Percentiles rank a stretch among this genome's conserved stretches.
Conservation (phyloP, 2,888 invertebrate genomes). For the Rosalia funebris region DNA sequence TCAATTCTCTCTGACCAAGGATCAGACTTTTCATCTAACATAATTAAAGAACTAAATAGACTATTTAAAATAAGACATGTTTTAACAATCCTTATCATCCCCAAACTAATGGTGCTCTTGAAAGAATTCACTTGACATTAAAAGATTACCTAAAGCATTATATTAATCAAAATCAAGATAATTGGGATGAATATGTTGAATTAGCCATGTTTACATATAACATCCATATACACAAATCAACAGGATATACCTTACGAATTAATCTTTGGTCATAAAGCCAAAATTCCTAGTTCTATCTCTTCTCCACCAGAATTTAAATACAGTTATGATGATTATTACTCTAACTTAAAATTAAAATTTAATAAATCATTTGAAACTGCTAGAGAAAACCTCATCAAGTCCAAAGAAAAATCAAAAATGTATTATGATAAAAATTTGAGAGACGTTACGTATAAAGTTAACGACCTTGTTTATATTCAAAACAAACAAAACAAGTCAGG, state of each 20-base stretch:
- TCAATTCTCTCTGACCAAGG: slow-evolving; percentile 58
- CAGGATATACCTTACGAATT: slow-evolving; percentile 56
- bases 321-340: slow-evolving; percentile 39
- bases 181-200: slow-evolving; percentile 53
- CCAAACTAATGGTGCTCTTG: slow-evolving; percentile 40
- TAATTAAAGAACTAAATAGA: slow-evolving; percentile 53
- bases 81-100: slow-evolving; percentile 52
- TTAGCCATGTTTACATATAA: slow-evolving; percentile 55
- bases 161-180: slow-evolving; percentile 45
- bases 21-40: slow-evolving; percentile 54
- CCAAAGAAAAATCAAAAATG: slow-evolving; percentile 50
- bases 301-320: slow-evolving; percentile 33
- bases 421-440: slow-evolving; percentile 43
- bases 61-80: slow-evolving; percentile 53
- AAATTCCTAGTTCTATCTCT: slow-evolving; percentile 49
- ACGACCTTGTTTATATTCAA: neutral
- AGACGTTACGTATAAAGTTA: no score
- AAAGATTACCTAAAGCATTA: slow-evolving; percentile 41
- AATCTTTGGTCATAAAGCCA: slow-evolving; percentile 54
- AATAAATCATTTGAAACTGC: slow-evolving; percentile 43
- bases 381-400: slow-evolving; percentile 41
- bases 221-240: slow-evolving; percentile 50
- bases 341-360: slow-evolving; percentile 33
- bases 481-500: neutral
- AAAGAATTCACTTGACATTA: slow-evolving; percentile 18